Evolutionary conservation across 1,140 invertebrate genomes (phyloP).

Genomic region (Aphelinus atriplicis): DNA sequence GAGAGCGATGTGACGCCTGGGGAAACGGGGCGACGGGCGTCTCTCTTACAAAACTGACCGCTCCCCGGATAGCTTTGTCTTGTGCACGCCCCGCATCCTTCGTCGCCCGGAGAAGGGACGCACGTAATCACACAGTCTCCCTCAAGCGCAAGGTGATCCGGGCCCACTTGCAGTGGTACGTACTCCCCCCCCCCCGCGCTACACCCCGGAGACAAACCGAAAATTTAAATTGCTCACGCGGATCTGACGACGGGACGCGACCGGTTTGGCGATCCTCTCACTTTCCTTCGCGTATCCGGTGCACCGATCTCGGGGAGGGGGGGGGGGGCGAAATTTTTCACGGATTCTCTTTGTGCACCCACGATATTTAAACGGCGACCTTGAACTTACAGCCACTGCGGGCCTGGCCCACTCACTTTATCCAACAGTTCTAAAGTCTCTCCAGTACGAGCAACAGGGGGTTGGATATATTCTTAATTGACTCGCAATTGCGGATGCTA

Average conservation of each 20-base stretch:
- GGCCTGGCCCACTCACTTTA: no score
- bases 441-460: no score
- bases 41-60: slow-evolving; percentile 16
- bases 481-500: no score
- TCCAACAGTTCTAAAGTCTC: no score
- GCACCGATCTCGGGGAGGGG: background rate
- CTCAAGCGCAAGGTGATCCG: background rate
- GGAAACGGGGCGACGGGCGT: background rate
- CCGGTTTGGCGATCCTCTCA: slow-evolving; percentile 10
- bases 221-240: slow-evolving; percentile 4
- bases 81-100: background rate
- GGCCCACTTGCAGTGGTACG: background rate
- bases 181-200: no score
- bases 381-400: no score
- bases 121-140: background rate
- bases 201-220: background rate
- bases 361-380: no score
- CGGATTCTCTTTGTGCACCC: no score
- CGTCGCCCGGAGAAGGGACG: background rate
- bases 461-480: no score
- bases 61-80: background rate
- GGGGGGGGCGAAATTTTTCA: no score
- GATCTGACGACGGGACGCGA: slow-evolving; percentile 4
- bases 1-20: slow-evolving; percentile 29
- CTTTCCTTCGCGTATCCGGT: background rate